Evolutionary conservation across 2,113 vertebrate species (phyloP), one percentile per base, ranked within the genome.

Genomic region (Setophaga coronata): DNA sequence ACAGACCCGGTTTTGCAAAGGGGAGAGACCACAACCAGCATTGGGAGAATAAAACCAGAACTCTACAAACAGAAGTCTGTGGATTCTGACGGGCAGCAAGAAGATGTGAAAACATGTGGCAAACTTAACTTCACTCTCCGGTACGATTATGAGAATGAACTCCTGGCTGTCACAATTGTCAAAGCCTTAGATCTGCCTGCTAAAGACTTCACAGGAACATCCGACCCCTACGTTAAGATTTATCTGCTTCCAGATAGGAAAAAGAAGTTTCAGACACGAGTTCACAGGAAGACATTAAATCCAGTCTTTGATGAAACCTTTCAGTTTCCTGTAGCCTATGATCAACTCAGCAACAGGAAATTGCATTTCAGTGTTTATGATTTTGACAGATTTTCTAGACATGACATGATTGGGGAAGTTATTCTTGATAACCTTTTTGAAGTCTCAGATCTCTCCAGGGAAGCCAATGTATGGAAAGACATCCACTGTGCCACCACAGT

Each of bases 361-460:
- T 98, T 99, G 89, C 99, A 99, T 97, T 99, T 99, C 98, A 99
- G 99, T 86, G 97, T 99, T 61, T 99, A 99, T 95, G 99, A 99
- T 98, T 99, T 99, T 97, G 99, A 99, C 98, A 98, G 99, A 83
- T 99, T 99, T 98, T 99, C 99, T 93, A 99, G 99, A 96, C 99
- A 99, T 94, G 99, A 99, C 97, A 99, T 99, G 99, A 99, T 99
- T 82, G 99, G 99, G 17, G 99, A 99, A 97, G 99, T 99, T 91
- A 99, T 99, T 97, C 98, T 99, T 82, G 99, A 99, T 97, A 99
- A 99, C 97, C 98, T 99, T 96, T 99, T 99, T 95, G 99, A 99
- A 98, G 98, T 99, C 92, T 99, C 99, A 40, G 99, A 99, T 97
- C 99, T 99, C 93, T 99, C 99, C 94, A 98, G 99, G 86, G 99